phyloP scores from a whole-genome alignment of 2,888 invertebrate genomes.

The Trissonchulus latispiculum region DNA sequence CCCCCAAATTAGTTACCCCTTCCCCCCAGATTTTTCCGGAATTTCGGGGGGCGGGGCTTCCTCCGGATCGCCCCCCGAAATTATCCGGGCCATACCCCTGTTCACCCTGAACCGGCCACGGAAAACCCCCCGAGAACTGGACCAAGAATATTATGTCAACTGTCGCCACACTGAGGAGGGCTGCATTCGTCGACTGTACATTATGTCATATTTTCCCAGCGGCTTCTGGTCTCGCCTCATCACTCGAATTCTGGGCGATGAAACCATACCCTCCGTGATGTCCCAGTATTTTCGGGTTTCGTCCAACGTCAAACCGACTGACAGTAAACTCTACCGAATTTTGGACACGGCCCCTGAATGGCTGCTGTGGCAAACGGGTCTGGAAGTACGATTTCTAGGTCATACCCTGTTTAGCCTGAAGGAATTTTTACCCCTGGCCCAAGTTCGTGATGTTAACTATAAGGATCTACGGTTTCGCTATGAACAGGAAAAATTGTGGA shows the following conservation, averaged over 20 bases:
- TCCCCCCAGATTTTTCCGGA: neutral
- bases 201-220: slow-evolving; percentile 89
- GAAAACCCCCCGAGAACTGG: slow-evolving; percentile 14
- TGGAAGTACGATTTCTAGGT: slow-evolving; percentile 72
- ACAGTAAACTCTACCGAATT: slow-evolving; percentile 16
- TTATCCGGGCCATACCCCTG: slow-evolving; percentile 3
- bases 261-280: slow-evolving; percentile 48
- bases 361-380: slow-evolving; percentile 85
- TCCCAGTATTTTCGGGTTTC: slow-evolving; percentile 7
- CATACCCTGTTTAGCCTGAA: slow-evolving; percentile 67
- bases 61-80: neutral
- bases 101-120: slow-evolving; percentile 19
- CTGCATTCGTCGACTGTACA: slow-evolving; percentile 45
- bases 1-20: neutral
- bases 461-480: slow-evolving; percentile 25
- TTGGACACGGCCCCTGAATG: slow-evolving; percentile 54
- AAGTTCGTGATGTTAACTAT: slow-evolving; percentile 39
- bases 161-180: neutral
- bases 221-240: slow-evolving; percentile 95
- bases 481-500: slow-evolving; percentile 28
- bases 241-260: slow-evolving; percentile 80
- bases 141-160: slow-evolving; percentile 14
- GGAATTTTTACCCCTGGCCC: slow-evolving; percentile 54
- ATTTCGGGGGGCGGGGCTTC: neutral
- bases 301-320: slow-evolving; percentile 2